These are phyloP conservation scores for Acanthoscelides obtectus DNA, from an alignment of 2,888 invertebrate genomes.

Conservation along the genomic window DNA sequence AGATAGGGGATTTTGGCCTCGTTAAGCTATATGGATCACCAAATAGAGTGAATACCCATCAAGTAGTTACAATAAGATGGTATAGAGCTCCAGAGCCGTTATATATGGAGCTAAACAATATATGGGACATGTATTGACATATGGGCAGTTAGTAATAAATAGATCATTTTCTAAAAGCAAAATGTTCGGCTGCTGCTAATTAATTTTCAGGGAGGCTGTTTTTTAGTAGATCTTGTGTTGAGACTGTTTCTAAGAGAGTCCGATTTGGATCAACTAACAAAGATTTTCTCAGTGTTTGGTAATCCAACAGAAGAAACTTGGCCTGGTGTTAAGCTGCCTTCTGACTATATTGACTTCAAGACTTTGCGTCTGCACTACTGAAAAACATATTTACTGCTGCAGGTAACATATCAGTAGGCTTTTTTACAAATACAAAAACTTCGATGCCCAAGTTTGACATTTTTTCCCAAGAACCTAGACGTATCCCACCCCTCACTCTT, in stretches of 20 bases:
- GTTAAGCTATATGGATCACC: constrained; percentile 98
- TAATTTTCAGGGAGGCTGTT: constrained; percentile 77
- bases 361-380: constrained; percentile 75
- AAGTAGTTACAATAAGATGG: constrained; percentile 95
- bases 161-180: background rate
- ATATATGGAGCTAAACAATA: constrained; percentile 92
- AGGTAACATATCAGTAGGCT: constrained; percentile 44
- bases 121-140: constrained; percentile 95
- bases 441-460: too few species aligned
- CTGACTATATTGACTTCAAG: constrained; percentile 93
- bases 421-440: too few species aligned
- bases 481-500: too few species aligned
- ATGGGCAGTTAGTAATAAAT: constrained; percentile 65
- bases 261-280: constrained; percentile 92
- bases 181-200: too few species aligned
- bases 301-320: constrained; percentile 89
- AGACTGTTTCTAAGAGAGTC: constrained; percentile 94
- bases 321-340: constrained; percentile 77
- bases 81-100: constrained; percentile 91
- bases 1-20: constrained; percentile 98
- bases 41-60: constrained; percentile 92
- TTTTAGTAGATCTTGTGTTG: constrained; percentile 89
- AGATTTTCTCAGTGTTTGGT: constrained; percentile 92
- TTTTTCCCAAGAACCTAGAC: too few species aligned
- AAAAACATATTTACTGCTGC: constrained; percentile 95